Conservation (phyloP, 2,797 vertebrate genomes). For the Hyperoplus immaculatus region DNA sequence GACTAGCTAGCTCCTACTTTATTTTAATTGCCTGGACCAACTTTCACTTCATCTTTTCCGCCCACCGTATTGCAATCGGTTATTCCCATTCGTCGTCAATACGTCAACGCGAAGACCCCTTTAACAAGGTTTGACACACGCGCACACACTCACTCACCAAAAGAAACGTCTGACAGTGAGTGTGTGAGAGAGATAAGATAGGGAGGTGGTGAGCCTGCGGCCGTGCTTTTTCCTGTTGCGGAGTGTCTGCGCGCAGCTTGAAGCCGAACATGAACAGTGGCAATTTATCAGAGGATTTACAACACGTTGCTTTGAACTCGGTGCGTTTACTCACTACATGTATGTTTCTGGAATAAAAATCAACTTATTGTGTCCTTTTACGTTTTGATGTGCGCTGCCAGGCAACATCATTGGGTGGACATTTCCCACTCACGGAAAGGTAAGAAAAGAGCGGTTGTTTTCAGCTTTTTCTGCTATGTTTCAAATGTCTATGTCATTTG, state of each 20-base stretch:
- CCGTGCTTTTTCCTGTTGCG: slow-evolving; percentile 33
- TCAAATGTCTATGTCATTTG: not conserved
- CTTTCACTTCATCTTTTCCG: not conserved
- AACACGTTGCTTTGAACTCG: not conserved
- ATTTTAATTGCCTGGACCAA: not conserved
- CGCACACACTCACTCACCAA: not conserved
- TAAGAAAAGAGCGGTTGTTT: slow-evolving; percentile 21
- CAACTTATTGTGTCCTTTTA: not conserved
- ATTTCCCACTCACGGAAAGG: slow-evolving; percentile 6
- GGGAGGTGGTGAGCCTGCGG: not conserved
- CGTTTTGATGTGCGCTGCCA: not conserved
- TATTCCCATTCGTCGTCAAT: not conserved
- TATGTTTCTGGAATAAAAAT: not conserved
- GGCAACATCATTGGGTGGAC: not conserved
- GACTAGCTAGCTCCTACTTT: not conserved
- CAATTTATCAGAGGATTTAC: not conserved
- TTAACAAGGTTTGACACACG: not conserved
- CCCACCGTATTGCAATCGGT: not conserved
- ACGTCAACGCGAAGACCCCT: slow-evolving; percentile 9
- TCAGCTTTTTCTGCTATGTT: not conserved
- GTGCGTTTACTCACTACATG: too few relatives aligned
- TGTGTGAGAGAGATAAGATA: not conserved
- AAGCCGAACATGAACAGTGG: not conserved
- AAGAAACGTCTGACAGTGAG: not conserved
- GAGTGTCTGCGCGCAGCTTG: not conserved